Evolutionary conservation across 2,797 vertebrate genomes (phyloP), one percentile per base, ranked within the genome.

Genomic region (Champsocephalus gunnari): DNA sequence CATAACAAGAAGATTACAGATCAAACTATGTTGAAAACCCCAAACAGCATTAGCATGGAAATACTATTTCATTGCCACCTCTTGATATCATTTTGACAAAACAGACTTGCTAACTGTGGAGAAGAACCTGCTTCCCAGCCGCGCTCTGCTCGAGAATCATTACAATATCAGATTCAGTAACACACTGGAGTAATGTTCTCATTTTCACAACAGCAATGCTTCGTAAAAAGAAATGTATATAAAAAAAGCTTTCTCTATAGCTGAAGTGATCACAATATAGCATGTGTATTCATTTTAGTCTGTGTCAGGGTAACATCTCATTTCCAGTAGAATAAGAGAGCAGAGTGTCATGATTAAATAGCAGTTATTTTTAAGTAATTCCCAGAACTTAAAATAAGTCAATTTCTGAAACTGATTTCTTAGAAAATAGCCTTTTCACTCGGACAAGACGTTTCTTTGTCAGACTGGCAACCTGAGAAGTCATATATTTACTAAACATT

Each of bases 401-500:
- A 11, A 21, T 21, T 7, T 21, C 24, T 10, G 50, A 34, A 24
- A 49, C 10, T 28, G 8, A 71, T 64, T 65, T 51, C 50, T 55
- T 28, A 11, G 4, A 70, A 71, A 67, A 50, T 51, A 55, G 14
- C n/a, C 12, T 10, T 32, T 48, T 69, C 43, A 68, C 2, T 3
- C 8, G 51, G 32, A 47, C 24, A 14, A 9, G 50, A 50, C 71
- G 51, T 76, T 53, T 71, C 48, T 83, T 70, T 58, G 44, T 56
- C 41, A 34, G 58, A 75, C 45, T 41, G 19, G 48, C 38, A 10
- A 77, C 81, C 76, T 66, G 51, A 81, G 71, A 79, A 77, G 57
- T 75, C 75, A 41, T 3, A 76, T 86, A 81, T 89, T 88, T 89
- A 85, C 74, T 80, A 75, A 90, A 86, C 82, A 92, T 87, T 85